Base-by-base conservation (phyloP, 2,888 invertebrate species). In the Sarcophaga variegata region DNA sequence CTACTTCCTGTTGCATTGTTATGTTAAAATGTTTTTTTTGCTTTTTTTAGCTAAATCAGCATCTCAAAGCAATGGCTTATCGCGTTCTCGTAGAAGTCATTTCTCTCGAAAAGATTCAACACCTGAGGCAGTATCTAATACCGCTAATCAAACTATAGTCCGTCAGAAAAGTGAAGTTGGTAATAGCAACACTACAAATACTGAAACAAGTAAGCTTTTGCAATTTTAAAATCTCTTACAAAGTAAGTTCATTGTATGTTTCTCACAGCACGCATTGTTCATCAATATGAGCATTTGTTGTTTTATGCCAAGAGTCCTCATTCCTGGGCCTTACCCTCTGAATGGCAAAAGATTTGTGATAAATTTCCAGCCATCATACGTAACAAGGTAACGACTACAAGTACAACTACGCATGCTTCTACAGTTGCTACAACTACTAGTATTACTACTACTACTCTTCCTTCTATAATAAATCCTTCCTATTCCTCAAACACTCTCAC, bases 31-130 rank as follows among this genome's bases (percentile, higher is more conserved):
- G 12, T 17, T 12, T 3, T 14, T 54, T 14, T 54, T 54, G 4
- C 66, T 37, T 83, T 82, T 22, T 22, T 3, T 25, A 90, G 90
- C 89, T 63, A 82, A 86, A 88, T 89, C 90, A 74, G 85, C 88
- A 84, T 88, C 89, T 27, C 89, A 90, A 81, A 90, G 89, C 62
- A 92, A 93, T 89, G 93, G 93, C 3, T 85, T 94, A 79, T 92
- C 93, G 37, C 92, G 94, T 80, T 94, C 94, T 4, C 91, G 94
- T 45, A 92, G 94, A 86, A 93, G 93, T 89, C 94, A 94, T 86
- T 94, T 94, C 85, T 93, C 94, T 27, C 93, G 93, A 59, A 94
- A 93, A 89, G 94, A 94, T 87, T 93, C 93, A 12, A 92, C 93
- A 45, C 92, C 93, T 20, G 93, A 93, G 88, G 88, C 89, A 63